Percentiles rank a stretch among this genome's conserved stretches.
Conservation (phyloP, 2,888 invertebrate species). For the Tenthredo mesomela region DNA sequence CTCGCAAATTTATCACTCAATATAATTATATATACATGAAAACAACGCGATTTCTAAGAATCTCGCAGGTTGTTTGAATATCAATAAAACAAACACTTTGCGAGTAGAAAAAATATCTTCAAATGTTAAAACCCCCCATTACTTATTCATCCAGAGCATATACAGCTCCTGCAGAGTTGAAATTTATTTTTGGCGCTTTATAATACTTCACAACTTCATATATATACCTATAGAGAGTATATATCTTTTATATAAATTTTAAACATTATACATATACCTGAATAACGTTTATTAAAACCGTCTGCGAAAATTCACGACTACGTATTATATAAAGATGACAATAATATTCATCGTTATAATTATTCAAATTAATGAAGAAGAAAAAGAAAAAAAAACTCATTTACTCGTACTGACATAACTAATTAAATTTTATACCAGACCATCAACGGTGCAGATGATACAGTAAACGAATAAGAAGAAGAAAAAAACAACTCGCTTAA, state of each 20-base stretch:
- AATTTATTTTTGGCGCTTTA: slow-evolving; percentile 31
- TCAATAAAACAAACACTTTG: neutral
- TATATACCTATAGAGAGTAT: neutral
- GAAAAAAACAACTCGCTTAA: neutral
- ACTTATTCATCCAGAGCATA: neutral
- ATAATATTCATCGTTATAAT: neutral
- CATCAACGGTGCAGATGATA: neutral
- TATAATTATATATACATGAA: neutral
- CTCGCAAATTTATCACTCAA: neutral
- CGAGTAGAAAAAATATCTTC: neutral
- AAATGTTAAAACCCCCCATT: neutral
- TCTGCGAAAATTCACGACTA: neutral
- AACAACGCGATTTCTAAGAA: neutral
- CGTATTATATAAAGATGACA: neutral
- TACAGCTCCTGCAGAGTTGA: neutral
- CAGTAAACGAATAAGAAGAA: neutral
- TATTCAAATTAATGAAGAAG: neutral
- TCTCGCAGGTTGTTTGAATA: neutral
- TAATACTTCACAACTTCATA: slow-evolving; percentile 1
- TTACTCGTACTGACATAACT: neutral
- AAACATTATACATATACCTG: neutral
- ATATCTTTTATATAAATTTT: no score
- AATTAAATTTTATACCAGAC: neutral
- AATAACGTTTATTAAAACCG: neutral
- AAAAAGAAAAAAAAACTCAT: neutral